These are phyloP conservation scores for Drosophila parthenogenetica DNA, from an alignment of 2,888 invertebrate genomes.

Conservation along the genomic window DNA sequence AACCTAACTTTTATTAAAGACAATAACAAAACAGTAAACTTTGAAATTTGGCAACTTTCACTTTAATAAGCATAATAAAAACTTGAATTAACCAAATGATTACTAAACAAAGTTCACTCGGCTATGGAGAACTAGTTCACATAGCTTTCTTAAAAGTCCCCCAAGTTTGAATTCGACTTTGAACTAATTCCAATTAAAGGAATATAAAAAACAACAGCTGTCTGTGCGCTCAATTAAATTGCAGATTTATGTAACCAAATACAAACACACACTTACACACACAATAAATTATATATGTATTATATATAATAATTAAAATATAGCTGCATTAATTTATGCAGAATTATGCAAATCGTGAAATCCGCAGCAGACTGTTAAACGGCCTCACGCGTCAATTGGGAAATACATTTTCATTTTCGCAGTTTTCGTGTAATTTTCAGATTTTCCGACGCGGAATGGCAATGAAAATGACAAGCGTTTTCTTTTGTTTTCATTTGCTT, in stretches of 20 bases:
- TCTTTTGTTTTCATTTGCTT: slow-evolving; percentile 30
- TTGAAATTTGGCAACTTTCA: too few species aligned
- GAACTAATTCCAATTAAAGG: slow-evolving; percentile 21
- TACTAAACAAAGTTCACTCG: too few species aligned
- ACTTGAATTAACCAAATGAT: too few species aligned
- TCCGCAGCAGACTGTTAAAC: slow-evolving; percentile 73
- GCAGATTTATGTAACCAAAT: slow-evolving; percentile 44
- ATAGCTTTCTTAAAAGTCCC: not conserved
- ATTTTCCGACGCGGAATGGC: slow-evolving; percentile 54
- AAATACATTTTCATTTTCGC: slow-evolving; percentile 46
- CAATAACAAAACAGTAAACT: too few species aligned
- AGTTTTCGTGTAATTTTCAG: slow-evolving; percentile 18
- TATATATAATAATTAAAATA: slow-evolving; percentile 14
- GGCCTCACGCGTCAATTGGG: slow-evolving; percentile 72
- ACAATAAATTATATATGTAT: not conserved
- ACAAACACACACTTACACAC: not conserved
- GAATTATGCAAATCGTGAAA: slow-evolving; percentile 45
- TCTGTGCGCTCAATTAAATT: slow-evolving; percentile 48
- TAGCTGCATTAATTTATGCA: slow-evolving; percentile 57
- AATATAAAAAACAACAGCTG: slow-evolving; percentile 37
- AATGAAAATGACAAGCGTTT: slow-evolving; percentile 59
- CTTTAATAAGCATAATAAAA: too few species aligned
- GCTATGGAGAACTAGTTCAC: too few species aligned
- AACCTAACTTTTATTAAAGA: too few species aligned
- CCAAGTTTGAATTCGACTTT: not conserved